Evolutionary conservation across 2,797 vertebrate species (phyloP).

Genomic region (Ptychobarbus kaznakovi): DNA sequence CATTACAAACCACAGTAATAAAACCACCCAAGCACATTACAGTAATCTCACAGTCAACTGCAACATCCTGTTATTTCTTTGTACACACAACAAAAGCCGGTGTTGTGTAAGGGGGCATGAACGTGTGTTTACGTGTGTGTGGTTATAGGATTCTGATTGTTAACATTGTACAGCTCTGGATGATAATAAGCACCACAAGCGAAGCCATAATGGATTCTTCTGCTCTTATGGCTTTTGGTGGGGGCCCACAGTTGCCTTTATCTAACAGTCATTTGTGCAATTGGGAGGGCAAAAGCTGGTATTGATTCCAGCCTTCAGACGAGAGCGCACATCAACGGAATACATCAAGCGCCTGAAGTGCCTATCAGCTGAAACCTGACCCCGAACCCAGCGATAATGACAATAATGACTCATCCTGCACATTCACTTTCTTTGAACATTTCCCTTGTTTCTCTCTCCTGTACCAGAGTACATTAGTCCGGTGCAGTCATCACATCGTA

Average conservation of each 20-base stretch:
- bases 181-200: constrained; percentile 24
- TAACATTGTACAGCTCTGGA: constrained; percentile 19
- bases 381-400: constrained; percentile 17
- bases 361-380: constrained; percentile 29
- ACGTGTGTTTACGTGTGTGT: constrained; percentile 30
- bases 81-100: neutral
- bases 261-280: constrained; percentile 40
- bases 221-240: constrained; percentile 22
- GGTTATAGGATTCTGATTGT: constrained; percentile 23
- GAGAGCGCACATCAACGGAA: constrained; percentile 1
- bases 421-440: neutral
- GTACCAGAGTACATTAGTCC: neutral
- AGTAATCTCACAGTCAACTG: neutral
- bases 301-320: constrained; percentile 38
- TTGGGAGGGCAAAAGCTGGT: constrained; percentile 41
- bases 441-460: neutral
- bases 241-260: constrained; percentile 31
- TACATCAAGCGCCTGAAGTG: constrained; percentile 7
- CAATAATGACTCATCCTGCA: neutral
- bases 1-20: constrained; percentile 13
- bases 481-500: neutral
- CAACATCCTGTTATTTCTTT: constrained; percentile 14
- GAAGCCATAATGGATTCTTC: constrained; percentile 28
- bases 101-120: constrained; percentile 5
- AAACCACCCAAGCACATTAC: constrained; percentile 15